Evolutionary conservation across 2,888 invertebrate species (phyloP).

Genomic region (Pristionchus maxplancki): DNA sequence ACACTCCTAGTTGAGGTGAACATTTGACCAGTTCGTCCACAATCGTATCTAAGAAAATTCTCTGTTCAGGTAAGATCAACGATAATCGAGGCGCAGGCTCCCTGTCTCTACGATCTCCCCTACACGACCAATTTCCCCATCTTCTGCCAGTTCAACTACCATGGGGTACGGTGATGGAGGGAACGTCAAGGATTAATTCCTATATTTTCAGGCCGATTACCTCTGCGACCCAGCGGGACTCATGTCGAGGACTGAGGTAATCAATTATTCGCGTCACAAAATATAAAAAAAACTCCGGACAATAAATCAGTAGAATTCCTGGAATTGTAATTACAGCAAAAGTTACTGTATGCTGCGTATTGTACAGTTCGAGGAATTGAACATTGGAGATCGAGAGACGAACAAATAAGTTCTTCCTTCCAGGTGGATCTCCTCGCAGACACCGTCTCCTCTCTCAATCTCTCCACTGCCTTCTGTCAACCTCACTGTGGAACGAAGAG

Average conservation of each 20-base stretch:
- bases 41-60: background rate
- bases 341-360: too few relatives aligned
- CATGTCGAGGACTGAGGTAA: constrained; percentile 45
- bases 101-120: constrained; percentile 27
- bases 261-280: background rate
- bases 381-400: too few relatives aligned
- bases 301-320: too few relatives aligned
- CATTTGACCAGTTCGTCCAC: background rate
- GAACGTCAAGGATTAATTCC: background rate
- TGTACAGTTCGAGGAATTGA: too few relatives aligned
- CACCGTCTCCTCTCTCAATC: constrained; percentile 6
- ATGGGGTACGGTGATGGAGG: background rate
- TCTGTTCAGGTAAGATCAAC: background rate
- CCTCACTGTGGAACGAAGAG: constrained; percentile 3
- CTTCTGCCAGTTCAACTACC: constrained; percentile 37
- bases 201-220: constrained; percentile 31
- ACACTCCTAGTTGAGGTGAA: background rate
- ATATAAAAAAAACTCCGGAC: too few relatives aligned
- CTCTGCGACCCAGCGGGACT: constrained; percentile 44
- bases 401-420: too few relatives aligned
- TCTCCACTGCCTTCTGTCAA: constrained; percentile 43
- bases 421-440: constrained; percentile 35
- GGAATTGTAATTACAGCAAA: too few relatives aligned
- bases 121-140: constrained; percentile 31
- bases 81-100: constrained; percentile 13